Conservation (phyloP, 1,140 invertebrate genomes). For the Apocrypta bakeri region DNA sequence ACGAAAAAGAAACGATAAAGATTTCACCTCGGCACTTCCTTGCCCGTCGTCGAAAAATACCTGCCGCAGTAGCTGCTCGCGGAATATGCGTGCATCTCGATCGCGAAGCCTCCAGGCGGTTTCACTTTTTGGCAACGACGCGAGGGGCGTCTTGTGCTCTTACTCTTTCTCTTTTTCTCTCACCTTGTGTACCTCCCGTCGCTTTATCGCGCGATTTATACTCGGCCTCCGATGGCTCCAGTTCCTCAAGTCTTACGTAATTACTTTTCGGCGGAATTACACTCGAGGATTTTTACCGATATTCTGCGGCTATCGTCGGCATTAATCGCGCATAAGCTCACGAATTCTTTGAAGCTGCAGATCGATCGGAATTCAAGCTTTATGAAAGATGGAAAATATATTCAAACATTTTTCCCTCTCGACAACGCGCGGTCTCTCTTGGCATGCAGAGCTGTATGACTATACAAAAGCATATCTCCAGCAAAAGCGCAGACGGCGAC, state of each 20-base stretch:
- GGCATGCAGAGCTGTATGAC: too few species aligned
- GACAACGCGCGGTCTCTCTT: too few species aligned
- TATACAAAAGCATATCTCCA: background rate
- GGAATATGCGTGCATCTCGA: background rate
- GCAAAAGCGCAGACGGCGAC: background rate
- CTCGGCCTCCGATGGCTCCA: background rate
- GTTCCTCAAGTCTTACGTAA: background rate
- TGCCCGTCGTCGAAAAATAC: background rate
- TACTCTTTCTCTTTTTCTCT: too few species aligned
- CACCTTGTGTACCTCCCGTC: background rate
- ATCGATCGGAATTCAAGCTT: background rate
- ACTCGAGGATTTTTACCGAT: background rate
- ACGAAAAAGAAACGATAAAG: background rate
- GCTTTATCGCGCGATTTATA: slow-evolving; percentile 6
- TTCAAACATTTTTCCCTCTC: too few species aligned
- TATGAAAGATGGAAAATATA: too few species aligned
- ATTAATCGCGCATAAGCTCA: background rate
- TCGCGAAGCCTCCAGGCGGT: slow-evolving; percentile 3
- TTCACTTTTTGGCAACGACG: background rate
- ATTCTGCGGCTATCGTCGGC: background rate
- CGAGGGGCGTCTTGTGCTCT: too few species aligned
- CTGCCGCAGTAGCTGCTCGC: background rate
- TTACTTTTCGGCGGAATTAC: background rate
- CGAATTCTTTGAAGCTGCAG: background rate
- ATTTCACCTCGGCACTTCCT: background rate